Evolutionary conservation across 1,140 invertebrate genomes (phyloP).

Genomic region (Polypedilum vanderplanki): DNA sequence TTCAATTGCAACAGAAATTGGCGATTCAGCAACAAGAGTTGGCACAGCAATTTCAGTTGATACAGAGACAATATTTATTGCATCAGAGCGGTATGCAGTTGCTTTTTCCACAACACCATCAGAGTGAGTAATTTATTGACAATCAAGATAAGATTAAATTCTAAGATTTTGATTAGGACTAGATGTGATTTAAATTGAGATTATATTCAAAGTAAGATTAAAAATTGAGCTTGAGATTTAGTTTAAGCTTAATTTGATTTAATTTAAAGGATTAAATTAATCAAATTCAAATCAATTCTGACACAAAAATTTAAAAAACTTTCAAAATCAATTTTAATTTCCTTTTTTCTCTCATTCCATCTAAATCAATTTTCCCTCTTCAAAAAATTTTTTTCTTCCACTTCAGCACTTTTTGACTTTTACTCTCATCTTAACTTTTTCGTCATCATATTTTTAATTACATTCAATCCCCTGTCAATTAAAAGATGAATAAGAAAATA

Average conservation of each 20-base stretch:
- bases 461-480: conserved; percentile 17
- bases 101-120: conserved; percentile 16
- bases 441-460: conserved; percentile 19
- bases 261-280: too few relatives aligned
- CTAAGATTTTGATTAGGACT: too few relatives aligned
- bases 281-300: too few relatives aligned
- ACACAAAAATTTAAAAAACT: not conserved
- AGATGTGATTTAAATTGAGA: too few relatives aligned
- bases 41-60: not conserved
- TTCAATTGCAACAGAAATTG: conserved; percentile 27
- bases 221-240: too few relatives aligned
- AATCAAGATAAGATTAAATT: too few relatives aligned
- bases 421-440: conserved; percentile 7
- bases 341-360: not conserved
- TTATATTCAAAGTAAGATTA: too few relatives aligned
- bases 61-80: conserved; percentile 15
- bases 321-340: not conserved
- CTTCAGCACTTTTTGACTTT: not conserved
- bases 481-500: conserved; percentile 4
- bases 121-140: conserved; percentile 10
- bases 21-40: conserved; percentile 24
- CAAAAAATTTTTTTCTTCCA: too few relatives aligned
- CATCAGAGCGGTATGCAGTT: conserved; percentile 21
- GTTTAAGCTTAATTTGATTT: too few relatives aligned
- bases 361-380: too few relatives aligned